phyloP scores from a whole-genome alignment of 2,888 invertebrate species.

The Eupithecia centaureata region DNA sequence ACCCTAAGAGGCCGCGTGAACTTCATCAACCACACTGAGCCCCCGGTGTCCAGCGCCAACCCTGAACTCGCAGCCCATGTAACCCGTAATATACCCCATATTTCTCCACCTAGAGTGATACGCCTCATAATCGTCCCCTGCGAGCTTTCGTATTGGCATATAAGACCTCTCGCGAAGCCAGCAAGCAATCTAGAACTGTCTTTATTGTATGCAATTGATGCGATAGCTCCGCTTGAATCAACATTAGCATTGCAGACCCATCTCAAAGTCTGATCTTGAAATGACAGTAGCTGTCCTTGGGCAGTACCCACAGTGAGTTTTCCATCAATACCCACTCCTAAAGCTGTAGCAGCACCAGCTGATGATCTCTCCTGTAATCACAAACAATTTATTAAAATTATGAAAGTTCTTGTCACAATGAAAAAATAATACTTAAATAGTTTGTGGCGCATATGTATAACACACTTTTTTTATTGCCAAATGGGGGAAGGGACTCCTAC shows the following conservation, averaged over 20 bases:
- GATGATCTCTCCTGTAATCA: slow-evolving; percentile 91
- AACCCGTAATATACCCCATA: slow-evolving; percentile 76
- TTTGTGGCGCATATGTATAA: too few species aligned
- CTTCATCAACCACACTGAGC: slow-evolving; percentile 97
- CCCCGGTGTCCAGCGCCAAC: slow-evolving; percentile 92
- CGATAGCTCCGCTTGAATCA: slow-evolving; percentile 89
- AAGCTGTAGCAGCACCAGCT: slow-evolving; percentile 94
- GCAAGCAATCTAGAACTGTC: slow-evolving; percentile 94
- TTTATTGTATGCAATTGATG: slow-evolving; percentile 93
- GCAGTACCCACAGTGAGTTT: slow-evolving; percentile 97
- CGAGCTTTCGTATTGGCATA: slow-evolving; percentile 94
- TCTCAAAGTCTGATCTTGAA: slow-evolving; percentile 90
- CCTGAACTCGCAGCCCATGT: slow-evolving; percentile 79
- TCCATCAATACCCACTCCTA: slow-evolving; percentile 87
- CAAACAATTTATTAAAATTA: slow-evolving; percentile 4
- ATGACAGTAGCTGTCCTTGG: slow-evolving; percentile 93
- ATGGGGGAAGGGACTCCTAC: too few species aligned
- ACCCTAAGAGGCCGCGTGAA: slow-evolving; percentile 95
- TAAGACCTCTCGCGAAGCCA: slow-evolving; percentile 89
- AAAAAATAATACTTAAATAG: too few species aligned
- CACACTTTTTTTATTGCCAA: too few species aligned
- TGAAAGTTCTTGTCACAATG: too few species aligned
- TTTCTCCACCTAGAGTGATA: slow-evolving; percentile 77
- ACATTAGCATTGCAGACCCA: slow-evolving; percentile 91
- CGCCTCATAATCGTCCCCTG: slow-evolving; percentile 82